phyloP scores from a whole-genome alignment of 2,113 vertebrate genomes.

The Ochotona princeps region DNA sequence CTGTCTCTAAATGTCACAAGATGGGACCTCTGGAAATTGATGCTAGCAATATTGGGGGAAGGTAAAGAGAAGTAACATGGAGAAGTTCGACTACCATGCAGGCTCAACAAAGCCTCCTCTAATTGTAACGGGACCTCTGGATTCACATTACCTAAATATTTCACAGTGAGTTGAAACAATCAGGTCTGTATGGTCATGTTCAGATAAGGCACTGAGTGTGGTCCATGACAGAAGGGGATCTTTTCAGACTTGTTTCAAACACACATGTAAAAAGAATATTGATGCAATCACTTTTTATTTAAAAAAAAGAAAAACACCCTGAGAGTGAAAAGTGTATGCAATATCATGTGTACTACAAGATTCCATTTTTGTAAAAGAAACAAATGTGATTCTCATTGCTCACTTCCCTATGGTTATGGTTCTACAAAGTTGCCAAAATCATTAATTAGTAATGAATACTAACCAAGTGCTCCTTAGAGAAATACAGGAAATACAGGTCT shows the following conservation, averaged over 20 bases:
- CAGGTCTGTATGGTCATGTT: neutral
- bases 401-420: no score
- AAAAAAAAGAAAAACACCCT: no score
- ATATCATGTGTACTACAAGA: no score
- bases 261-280: no score
- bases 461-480: no score
- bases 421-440: no score
- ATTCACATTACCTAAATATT: neutral
- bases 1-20: neutral
- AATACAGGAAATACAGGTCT: neutral
- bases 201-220: neutral
- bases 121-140: neutral
- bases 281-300: no score
- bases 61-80: neutral
- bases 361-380: no score
- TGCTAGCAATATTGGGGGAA: neutral
- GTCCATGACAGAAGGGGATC: neutral
- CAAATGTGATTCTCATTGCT: no score
- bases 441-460: no score
- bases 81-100: neutral
- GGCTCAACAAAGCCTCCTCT: neutral
- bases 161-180: neutral
- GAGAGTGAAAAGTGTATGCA: no score
- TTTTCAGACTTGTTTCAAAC: no score
- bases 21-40: neutral